Evolutionary conservation across 2,888 invertebrate species (phyloP).

Genomic region (Lithosia quadra): DNA sequence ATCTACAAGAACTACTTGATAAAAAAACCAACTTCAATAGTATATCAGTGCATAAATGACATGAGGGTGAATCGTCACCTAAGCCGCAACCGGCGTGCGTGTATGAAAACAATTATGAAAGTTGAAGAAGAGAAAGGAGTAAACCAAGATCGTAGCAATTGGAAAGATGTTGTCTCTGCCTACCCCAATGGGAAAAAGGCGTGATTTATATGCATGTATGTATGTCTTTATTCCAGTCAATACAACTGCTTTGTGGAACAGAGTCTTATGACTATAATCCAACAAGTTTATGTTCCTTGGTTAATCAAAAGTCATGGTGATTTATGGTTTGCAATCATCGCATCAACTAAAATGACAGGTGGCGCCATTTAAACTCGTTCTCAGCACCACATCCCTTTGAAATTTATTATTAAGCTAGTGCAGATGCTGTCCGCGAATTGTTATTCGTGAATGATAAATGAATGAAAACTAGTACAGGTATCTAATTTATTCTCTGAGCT

Average conservation of each 20-base stretch:
- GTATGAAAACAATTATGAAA: too few species aligned
- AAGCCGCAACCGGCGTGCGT: too few species aligned
- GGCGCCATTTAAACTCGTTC: constrained; percentile 26
- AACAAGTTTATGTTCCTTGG: constrained; percentile 16
- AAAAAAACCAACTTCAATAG: too few species aligned
- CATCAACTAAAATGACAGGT: constrained; percentile 23
- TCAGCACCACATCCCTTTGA: constrained; percentile 13
- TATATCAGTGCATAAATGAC: too few species aligned
- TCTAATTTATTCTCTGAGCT: neutral
- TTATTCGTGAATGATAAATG: constrained; percentile 21
- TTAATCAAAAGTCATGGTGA: constrained; percentile 21
- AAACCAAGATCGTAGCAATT: too few species aligned
- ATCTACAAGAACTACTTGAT: neutral
- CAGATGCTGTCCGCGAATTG: constrained; percentile 12
- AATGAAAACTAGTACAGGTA: constrained; percentile 21
- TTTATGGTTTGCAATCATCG: constrained; percentile 24
- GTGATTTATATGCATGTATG: too few species aligned
- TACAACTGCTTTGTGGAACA: neutral
- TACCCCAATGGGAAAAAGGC: too few species aligned
- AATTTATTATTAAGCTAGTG: constrained; percentile 17
- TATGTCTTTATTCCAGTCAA: neutral
- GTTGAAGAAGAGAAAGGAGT: too few species aligned
- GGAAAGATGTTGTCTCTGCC: too few species aligned
- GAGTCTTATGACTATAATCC: constrained; percentile 7
- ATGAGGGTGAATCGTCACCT: too few species aligned